Conservation (phyloP, 2,113 vertebrate genomes). For the Acrocephalus kingi region DNA sequence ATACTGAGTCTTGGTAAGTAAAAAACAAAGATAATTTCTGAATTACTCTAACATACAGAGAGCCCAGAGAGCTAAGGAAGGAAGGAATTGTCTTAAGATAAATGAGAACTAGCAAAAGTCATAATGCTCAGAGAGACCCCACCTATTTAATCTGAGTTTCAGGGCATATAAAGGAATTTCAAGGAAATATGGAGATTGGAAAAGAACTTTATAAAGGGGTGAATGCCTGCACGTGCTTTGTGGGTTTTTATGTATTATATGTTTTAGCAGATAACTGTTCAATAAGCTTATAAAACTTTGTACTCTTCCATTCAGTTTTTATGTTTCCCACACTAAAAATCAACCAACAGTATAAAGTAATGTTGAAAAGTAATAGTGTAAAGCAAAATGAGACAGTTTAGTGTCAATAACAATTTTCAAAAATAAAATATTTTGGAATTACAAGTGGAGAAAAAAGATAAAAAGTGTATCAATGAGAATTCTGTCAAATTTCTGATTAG, state of each 20-base stretch:
- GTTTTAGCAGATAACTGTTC: background rate
- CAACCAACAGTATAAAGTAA: background rate
- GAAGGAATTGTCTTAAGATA: background rate
- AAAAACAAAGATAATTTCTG: background rate
- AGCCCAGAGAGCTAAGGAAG: background rate
- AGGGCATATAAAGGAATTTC: background rate
- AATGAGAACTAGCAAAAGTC: background rate
- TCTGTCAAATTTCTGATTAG: background rate
- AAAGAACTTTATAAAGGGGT: background rate
- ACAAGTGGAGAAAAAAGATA: rapidly evolving
- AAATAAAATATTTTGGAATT: background rate
- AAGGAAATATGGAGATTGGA: background rate
- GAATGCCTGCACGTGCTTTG: background rate
- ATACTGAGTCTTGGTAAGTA: background rate
- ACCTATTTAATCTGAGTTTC: background rate
- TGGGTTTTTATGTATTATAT: background rate
- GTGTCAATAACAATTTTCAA: background rate
- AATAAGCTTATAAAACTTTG: background rate
- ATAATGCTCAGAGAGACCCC: background rate
- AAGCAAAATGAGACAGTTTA: background rate
- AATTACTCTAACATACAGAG: background rate
- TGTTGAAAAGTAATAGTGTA: background rate
- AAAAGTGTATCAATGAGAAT: background rate
- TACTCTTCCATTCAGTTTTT: background rate
- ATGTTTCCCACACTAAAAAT: background rate